Evolutionary conservation across 2,888 invertebrate species (phyloP).

Genomic region (Adelphocoris suturalis): DNA sequence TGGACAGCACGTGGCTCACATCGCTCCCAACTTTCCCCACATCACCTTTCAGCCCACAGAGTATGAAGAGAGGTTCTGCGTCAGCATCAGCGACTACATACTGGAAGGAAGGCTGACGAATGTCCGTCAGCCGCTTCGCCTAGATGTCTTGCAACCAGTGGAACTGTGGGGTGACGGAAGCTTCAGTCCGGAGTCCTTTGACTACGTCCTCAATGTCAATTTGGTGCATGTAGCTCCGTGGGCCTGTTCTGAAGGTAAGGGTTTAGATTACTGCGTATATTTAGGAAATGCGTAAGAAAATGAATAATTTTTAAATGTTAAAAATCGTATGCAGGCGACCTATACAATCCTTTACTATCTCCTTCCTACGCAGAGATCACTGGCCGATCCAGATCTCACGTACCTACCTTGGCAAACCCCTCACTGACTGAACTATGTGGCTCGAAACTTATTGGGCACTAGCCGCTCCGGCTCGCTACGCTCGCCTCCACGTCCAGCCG

Average conservation of each 20-base stretch:
- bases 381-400: too few relatives aligned
- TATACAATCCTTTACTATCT: too few relatives aligned
- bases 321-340: too few relatives aligned
- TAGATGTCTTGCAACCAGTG: slow-evolving; percentile 82
- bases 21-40: slow-evolving; percentile 86
- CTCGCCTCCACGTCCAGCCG: too few relatives aligned
- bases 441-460: too few relatives aligned
- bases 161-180: slow-evolving; percentile 75
- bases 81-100: slow-evolving; percentile 79
- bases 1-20: slow-evolving; percentile 89
- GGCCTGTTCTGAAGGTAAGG: slow-evolving; percentile 84
- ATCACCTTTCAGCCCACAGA: slow-evolving; percentile 91
- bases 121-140: slow-evolving; percentile 81
- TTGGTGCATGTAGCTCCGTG: slow-evolving; percentile 93
- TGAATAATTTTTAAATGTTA: too few relatives aligned
- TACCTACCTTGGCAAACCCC: too few relatives aligned
- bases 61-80: slow-evolving; percentile 82
- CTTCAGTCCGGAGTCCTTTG: slow-evolving; percentile 79
- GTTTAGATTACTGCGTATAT: not conserved
- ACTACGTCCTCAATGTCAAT: slow-evolving; percentile 90
- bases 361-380: too few relatives aligned
- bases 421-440: too few relatives aligned
- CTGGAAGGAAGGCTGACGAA: slow-evolving; percentile 74
- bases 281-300: not conserved
- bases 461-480: too few relatives aligned